These are phyloP conservation scores for Oceanodroma leucorhoa DNA, from an alignment of 2,797 vertebrate genomes.

Conservation along the genomic window DNA sequence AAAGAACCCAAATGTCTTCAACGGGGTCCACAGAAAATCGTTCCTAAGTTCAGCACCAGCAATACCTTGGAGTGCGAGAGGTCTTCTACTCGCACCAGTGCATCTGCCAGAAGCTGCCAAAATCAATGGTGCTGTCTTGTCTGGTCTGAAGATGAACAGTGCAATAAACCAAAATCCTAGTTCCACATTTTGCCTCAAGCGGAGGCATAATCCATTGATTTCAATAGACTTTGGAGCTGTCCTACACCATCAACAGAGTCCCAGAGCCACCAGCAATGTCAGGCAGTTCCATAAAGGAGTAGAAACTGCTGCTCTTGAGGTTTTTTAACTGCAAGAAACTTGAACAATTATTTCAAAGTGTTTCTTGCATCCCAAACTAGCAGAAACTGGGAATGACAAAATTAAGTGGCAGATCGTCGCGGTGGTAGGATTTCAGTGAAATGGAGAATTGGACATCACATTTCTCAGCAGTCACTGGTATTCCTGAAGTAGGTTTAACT, in stretches of 20 bases:
- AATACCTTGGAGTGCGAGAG: fast-evolving
- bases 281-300: background rate
- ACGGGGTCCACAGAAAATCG: fast-evolving
- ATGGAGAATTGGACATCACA: background rate
- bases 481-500: background rate
- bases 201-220: background rate
- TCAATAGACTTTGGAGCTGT: background rate
- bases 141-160: fast-evolving
- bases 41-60: background rate
- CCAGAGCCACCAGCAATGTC: background rate
- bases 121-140: background rate
- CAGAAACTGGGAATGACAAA: background rate
- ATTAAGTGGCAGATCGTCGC: background rate
- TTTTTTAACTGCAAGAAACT: background rate
- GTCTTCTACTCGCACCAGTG: fast-evolving
- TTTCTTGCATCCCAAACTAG: background rate
- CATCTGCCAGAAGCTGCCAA: background rate
- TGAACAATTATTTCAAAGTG: background rate
- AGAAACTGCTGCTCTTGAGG: background rate
- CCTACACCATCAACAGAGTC: background rate
- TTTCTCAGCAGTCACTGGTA: background rate
- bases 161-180: background rate
- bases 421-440: background rate
- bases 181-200: background rate
- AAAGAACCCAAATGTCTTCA: background rate